Evolutionary conservation across 2,888 invertebrate genomes (phyloP), one percentile per base, ranked within the genome.

Genomic region (Ophioninae sp.): DNA sequence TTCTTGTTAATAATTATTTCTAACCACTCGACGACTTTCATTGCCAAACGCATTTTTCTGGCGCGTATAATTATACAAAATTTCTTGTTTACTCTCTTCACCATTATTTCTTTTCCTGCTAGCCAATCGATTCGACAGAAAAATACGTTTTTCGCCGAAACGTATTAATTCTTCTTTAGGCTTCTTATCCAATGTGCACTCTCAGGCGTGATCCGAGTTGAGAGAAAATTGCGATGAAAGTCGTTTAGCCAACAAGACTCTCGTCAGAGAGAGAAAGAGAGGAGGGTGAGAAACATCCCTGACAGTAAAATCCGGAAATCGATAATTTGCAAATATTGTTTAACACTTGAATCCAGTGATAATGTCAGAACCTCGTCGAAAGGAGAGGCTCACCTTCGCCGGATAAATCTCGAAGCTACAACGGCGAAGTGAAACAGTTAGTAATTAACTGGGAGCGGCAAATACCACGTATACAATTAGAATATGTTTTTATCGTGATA

Each of bases 41-140:
- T 86, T 85, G 84, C 82, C 75, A 81, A 79, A 87, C 82, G 86
- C 87, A 88, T 84, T 84, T 85, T 80, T 84, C 83, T 86, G 86
- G 85, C 83, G 83, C 85, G 69, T 77, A 86, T 86, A 88, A 88
- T 88, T 87, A 87, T 44, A 68, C 83, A 74, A 79, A 86, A 84
- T 84, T 63, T 30, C 30, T 37, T 44, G 61, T 44, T 59, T 58
- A 44, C 59, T 65, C 67, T 68, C 51, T 59, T 44, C 10, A 37
- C 20, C 22, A 9, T 13, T 56, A 23, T 63, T 39, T 23, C 51
- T 22, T 51, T 64, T 22, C 23, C 61, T 63, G 39, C 30, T n/a
- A 51, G 37, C 20, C 30, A 3, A 30, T 13, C 69, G 37, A 58
- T 58, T 58, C 23, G 67, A 58, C 39, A 41, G 64, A 68, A 76